phyloP scores from a whole-genome alignment of 2,797 vertebrate species.

The Danio choprae region DNA sequence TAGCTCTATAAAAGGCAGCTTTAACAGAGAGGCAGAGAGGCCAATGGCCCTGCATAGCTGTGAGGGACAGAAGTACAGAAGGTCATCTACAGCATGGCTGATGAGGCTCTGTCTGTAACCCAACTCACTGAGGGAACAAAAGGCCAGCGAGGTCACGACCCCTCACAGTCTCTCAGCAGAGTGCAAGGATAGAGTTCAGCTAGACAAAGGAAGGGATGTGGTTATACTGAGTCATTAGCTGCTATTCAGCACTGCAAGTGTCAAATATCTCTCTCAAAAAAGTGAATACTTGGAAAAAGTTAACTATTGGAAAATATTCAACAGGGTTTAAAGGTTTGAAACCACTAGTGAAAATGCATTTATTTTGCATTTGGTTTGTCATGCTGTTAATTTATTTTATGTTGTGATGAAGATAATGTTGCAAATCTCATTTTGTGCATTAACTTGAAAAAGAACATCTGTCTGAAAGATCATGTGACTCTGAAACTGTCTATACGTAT shows the following conservation, averaged over 20 bases:
- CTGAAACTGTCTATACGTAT: too few species aligned
- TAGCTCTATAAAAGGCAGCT: conserved; percentile 56
- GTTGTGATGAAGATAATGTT: not conserved
- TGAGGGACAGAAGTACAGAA: conserved; percentile 57
- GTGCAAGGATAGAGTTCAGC: conserved; percentile 48
- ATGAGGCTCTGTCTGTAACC: conserved; percentile 48
- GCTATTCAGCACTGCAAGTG: conserved; percentile 10
- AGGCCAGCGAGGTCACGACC: conserved; percentile 51
- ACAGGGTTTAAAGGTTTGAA: not conserved
- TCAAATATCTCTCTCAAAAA: not conserved
- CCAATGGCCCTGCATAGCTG: conserved; percentile 53
- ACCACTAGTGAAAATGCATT: not conserved
- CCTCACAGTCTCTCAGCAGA: conserved; percentile 31
- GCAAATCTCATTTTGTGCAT: not conserved
- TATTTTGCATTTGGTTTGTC: conserved; percentile 1
- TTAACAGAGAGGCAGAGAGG: conserved; percentile 55
- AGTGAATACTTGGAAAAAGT: conserved; percentile 8
- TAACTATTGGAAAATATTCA: not conserved
- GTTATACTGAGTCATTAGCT: conserved; percentile 21
- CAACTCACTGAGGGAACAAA: conserved; percentile 51
- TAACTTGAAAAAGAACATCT: not conserved
- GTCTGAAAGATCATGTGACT: not conserved
- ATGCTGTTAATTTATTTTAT: too few species aligned
- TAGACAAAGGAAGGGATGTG: conserved; percentile 36
- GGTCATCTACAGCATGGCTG: conserved; percentile 54